Conservation (phyloP, 2,888 invertebrate species). For the Tupiocoris notatus region DNA sequence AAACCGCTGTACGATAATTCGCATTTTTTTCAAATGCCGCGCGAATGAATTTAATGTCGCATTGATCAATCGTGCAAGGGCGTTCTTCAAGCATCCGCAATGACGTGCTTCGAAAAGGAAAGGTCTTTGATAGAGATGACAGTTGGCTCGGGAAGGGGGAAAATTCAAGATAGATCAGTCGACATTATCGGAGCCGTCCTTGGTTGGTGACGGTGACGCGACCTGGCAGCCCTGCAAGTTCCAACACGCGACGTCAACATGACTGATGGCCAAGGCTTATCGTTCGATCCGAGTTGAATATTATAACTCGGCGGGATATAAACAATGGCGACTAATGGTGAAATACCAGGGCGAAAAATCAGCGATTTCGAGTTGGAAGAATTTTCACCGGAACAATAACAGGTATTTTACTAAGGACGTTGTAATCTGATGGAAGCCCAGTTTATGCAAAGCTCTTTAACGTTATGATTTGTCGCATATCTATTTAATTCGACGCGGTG, state of each 20-base stretch:
- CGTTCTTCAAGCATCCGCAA: neutral
- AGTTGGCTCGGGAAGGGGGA: neutral
- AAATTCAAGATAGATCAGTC: neutral
- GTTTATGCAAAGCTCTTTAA: too few species aligned
- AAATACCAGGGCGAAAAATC: too few species aligned
- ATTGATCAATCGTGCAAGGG: neutral
- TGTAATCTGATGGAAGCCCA: too few species aligned
- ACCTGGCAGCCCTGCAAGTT: neutral
- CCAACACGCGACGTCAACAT: neutral
- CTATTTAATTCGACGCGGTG: too few species aligned
- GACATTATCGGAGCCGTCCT: neutral
- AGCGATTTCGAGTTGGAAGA: too few species aligned
- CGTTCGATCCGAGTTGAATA: neutral
- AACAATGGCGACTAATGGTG: neutral
- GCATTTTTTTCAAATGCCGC: too few species aligned
- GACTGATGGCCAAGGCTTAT: neutral
- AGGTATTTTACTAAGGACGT: too few species aligned
- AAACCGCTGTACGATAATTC: too few species aligned
- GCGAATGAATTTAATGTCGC: too few species aligned
- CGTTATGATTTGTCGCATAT: too few species aligned
- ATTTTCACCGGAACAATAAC: too few species aligned
- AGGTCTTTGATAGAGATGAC: neutral
- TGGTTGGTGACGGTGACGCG: neutral
- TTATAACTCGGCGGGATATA: neutral
- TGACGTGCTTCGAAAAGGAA: neutral